Percentiles rank a stretch among this genome's conserved stretches.
These are phyloP conservation scores for Rhinoraja longicauda DNA, from an alignment of 2,797 vertebrate species.

Conservation along the genomic window DNA sequence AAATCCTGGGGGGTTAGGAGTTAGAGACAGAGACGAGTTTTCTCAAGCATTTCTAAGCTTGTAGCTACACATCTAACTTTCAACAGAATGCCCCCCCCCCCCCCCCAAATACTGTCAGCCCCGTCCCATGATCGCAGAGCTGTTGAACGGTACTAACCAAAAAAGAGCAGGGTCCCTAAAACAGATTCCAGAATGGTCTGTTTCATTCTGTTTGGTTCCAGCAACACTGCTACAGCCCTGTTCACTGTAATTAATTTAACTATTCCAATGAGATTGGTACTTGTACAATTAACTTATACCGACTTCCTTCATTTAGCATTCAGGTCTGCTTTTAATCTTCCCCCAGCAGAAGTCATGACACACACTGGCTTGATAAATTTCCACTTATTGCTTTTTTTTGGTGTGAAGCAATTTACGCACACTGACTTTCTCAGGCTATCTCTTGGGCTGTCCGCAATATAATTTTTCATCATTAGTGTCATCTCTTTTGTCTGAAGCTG, in stretches of 20 bases:
- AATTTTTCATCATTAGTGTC: slow-evolving; percentile 30
- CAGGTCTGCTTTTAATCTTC: slow-evolving; percentile 17
- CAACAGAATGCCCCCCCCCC: background rate
- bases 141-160: background rate
- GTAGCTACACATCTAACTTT: background rate
- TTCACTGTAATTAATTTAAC: background rate
- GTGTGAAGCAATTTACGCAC: background rate
- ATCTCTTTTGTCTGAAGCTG: slow-evolving; percentile 22
- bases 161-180: background rate
- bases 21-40: too few relatives aligned
- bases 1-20: background rate
- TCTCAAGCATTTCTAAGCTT: background rate
- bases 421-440: slow-evolving; percentile 18
- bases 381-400: slow-evolving; percentile 17
- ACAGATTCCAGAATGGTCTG: background rate
- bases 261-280: slow-evolving; percentile 1
- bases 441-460: background rate
- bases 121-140: background rate
- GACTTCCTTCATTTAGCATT: background rate
- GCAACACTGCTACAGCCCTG: background rate
- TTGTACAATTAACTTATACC: background rate
- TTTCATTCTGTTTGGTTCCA: background rate
- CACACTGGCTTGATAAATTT: background rate
- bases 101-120: background rate
- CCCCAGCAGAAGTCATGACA: background rate